Base-by-base conservation (phyloP, 2,888 invertebrate genomes). In the Lissocephala sabroskyi region DNA sequence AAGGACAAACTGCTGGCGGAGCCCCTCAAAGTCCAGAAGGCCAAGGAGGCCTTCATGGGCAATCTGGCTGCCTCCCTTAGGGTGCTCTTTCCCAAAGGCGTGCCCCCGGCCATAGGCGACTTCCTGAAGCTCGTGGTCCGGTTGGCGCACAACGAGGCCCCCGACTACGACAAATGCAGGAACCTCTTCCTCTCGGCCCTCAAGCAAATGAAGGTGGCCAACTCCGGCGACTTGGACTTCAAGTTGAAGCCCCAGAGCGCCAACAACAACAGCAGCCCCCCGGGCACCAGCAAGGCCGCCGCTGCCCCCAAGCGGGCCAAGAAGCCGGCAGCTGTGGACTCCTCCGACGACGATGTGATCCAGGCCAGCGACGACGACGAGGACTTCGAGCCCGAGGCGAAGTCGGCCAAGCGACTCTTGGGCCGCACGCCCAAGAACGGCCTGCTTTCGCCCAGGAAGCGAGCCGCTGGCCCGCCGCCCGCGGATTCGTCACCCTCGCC, bases 81-180 rank as follows among this genome's bases (percentile, higher is more conserved):
- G 51, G 46, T 58, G 2, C 56, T 82, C 0, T 84, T 81, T 78
- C 45, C 83, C 16, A 61, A 86, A 65, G 61, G 74, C 82, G 83
- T 70, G 49, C 87, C 85, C 79, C 85, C 85, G 43, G 87, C 89
- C 13, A 81, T 93, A 1, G 82, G 85, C 9, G 87, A 89, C 43
- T 93, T 88, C 74, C 87, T 94, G 65, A 88, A 89, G 52, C 89
- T 92, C 75, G 87, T 94, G 2, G 86, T 88, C 40, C 86, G 87
- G 30, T 63, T 95, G 66, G 86, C 90, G 57, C 92, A 91, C 62
- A 89, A 92, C 66, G 89, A 91, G 13, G 84, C 83, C 10, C 94
- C 95, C 0, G 89, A 95, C 79, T 95, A 95, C 79, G 85, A 87
- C 0, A 89, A 91, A 79, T 90, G 92, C 57, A 87, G 89, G 11